Evolutionary conservation across 2,888 invertebrate species (phyloP).

Genomic region (Drosophila fulvimacula): DNA sequence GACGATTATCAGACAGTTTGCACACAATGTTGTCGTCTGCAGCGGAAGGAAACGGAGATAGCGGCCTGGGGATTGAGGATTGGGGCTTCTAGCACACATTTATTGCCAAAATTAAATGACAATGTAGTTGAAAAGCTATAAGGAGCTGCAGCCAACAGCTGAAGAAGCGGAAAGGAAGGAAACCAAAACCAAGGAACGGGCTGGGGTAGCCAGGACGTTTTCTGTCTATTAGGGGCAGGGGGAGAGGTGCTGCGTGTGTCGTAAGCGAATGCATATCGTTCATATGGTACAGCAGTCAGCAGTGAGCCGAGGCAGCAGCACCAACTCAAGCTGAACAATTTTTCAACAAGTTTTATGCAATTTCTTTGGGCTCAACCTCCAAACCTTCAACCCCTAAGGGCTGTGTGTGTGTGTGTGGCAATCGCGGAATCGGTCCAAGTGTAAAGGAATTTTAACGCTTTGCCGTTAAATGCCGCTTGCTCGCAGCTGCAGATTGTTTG

Average conservation of each 20-base stretch:
- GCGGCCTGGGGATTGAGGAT: not conserved
- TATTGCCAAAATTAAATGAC: constrained; percentile 83
- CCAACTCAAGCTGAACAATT: constrained; percentile 61
- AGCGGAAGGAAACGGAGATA: constrained; percentile 9
- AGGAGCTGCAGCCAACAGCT: constrained; percentile 4
- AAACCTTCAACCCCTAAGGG: not conserved
- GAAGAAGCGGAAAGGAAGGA: not conserved
- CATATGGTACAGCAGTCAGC: constrained; percentile 41
- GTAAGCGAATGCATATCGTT: constrained; percentile 32
- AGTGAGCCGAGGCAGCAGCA: constrained; percentile 11
- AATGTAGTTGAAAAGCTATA: constrained; percentile 73
- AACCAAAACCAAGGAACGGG: no score
- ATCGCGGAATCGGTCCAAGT: constrained; percentile 66
- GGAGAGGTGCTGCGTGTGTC: not conserved
- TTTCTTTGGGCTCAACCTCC: constrained; percentile 36
- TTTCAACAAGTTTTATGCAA: constrained; percentile 76
- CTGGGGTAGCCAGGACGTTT: not conserved
- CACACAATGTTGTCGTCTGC: constrained; percentile 72
- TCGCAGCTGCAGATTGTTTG: constrained; percentile 75
- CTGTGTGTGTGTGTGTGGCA: constrained; percentile 40
- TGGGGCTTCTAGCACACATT: constrained; percentile 58
- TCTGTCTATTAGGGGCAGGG: not conserved
- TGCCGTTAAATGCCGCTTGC: constrained; percentile 63
- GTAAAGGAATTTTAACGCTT: constrained; percentile 78
- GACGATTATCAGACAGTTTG: constrained; percentile 82